Evolutionary conservation across 2,888 invertebrate species (phyloP).

Genomic region (Hydriomena furcata): DNA sequence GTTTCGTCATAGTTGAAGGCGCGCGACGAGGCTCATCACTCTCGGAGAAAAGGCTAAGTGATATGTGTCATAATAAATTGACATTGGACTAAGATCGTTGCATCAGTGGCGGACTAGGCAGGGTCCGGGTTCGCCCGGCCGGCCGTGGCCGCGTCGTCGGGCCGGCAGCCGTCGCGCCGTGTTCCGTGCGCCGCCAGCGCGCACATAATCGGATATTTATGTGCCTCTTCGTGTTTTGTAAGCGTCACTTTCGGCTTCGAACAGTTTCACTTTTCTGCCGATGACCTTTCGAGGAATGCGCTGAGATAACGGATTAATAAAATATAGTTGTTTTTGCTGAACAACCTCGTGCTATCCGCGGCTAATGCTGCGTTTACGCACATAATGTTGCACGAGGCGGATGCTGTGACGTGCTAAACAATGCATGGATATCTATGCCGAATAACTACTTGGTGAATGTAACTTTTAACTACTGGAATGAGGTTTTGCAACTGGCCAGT

Average conservation of each 20-base stretch:
- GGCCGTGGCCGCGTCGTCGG: slow-evolving; percentile 6
- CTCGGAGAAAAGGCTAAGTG: slow-evolving; percentile 46
- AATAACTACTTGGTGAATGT: slow-evolving; percentile 32
- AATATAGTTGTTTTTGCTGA: slow-evolving; percentile 48
- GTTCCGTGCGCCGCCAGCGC: slow-evolving; percentile 38
- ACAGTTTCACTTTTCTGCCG: slow-evolving; percentile 77
- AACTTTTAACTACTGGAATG: slow-evolving; percentile 45
- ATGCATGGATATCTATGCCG: not conserved
- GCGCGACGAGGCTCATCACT: slow-evolving; percentile 34
- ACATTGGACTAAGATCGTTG: slow-evolving; percentile 63
- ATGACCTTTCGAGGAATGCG: slow-evolving; percentile 72
- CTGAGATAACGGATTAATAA: slow-evolving; percentile 69
- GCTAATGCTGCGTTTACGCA: slow-evolving; percentile 18
- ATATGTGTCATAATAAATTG: slow-evolving; percentile 60
- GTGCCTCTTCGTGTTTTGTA: slow-evolving; percentile 60
- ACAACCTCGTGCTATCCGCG: slow-evolving; percentile 14
- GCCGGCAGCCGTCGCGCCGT: slow-evolving; percentile 24
- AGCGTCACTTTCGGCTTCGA: slow-evolving; percentile 67
- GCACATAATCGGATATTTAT: slow-evolving; percentile 59
- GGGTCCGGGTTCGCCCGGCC: slow-evolving; percentile 45
- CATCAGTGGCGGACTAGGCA: slow-evolving; percentile 46
- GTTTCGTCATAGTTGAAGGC: slow-evolving; percentile 40
- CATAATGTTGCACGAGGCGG: slow-evolving; percentile 26
- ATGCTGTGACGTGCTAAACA: slow-evolving; percentile 22
- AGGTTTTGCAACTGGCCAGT: slow-evolving; percentile 33